Evolutionary conservation across 2,888 invertebrate genomes (phyloP), one percentile per base, ranked within the genome.

Genomic region (Pimpla rufipes): DNA sequence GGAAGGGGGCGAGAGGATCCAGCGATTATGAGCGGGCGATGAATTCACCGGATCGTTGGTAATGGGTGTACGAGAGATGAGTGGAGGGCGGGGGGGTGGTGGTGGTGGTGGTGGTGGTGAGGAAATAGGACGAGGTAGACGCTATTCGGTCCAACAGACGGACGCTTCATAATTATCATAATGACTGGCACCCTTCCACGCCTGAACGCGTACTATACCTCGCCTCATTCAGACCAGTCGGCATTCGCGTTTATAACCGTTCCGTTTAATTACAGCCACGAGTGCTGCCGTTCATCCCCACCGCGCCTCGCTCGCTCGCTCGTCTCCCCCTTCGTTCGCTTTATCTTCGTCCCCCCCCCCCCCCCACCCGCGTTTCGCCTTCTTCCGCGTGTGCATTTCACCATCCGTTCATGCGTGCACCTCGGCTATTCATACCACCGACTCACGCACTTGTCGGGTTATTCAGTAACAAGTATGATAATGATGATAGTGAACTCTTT

Each of bases 131-230:
- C 52, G 50, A 62, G 66, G 37, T 57, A 29, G 47, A 75, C 59
- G 74, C 47, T 59, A 77, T 80, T 79, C 42, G 66, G 57, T 42
- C 67, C 70, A 37, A 55, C 66, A 73, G 84, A 83, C 77, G 70
- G 77, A 80, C 79, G 77, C 55, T 83, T 83, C 73, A 85, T 85
- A 83, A 85, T 85, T 85, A 85, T 85, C 76, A 79, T 80, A 85
- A 83, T 83, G 85, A 80, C 79, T 75, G 68, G 73, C 62, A 64
- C 35, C 74, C 50, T 67, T 59, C 45, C 68, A 59, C 66, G 40
- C 68, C 37, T 37, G 18, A 64, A 42, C 35, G 37, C 45, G 50
- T 52, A 29, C 13, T 62, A 42, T 57, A 23, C n/a, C 45, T 3
- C 18, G 18, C 47, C 76, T 57, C 45, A 11, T 59, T 57, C 37